These are phyloP conservation scores for Andrena praecox DNA, from an alignment of 2,888 invertebrate species.

Conservation along the genomic window DNA sequence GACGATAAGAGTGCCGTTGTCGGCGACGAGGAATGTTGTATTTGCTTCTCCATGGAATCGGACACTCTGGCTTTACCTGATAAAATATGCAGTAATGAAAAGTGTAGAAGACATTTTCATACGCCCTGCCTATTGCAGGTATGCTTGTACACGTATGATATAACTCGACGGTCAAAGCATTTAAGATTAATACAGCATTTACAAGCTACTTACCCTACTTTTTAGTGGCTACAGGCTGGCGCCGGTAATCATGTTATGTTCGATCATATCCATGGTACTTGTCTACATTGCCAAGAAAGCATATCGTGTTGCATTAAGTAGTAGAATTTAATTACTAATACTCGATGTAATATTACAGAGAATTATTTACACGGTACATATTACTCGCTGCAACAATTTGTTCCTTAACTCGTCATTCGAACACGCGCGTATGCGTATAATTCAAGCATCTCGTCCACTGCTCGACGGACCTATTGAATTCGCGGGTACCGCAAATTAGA, in stretches of 20 bases:
- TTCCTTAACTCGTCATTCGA: slow-evolving; percentile 54
- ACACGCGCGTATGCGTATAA: slow-evolving; percentile 73
- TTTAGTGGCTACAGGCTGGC: slow-evolving; percentile 79
- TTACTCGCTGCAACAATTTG: background rate
- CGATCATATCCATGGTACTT: slow-evolving; percentile 78
- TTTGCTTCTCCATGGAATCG: slow-evolving; percentile 79
- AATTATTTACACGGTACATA: background rate
- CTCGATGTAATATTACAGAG: background rate
- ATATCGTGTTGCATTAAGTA: slow-evolving; percentile 76
- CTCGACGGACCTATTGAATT: slow-evolving; percentile 75
- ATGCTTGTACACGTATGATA: slow-evolving; percentile 19
- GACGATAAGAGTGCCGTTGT: slow-evolving; percentile 68
- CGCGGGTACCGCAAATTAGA: slow-evolving; percentile 79
- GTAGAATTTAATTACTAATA: slow-evolving; percentile 16
- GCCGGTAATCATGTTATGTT: slow-evolving; percentile 78
- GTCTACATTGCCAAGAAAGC: slow-evolving; percentile 79
- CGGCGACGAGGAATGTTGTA: slow-evolving; percentile 80
- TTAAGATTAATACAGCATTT: background rate
- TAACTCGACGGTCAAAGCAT: slow-evolving; percentile 13
- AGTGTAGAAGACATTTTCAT: slow-evolving; percentile 80
- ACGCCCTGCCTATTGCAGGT: slow-evolving; percentile 79
- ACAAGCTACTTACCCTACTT: slow-evolving; percentile 19
- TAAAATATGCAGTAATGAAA: slow-evolving; percentile 80
- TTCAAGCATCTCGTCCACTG: slow-evolving; percentile 62
- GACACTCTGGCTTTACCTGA: slow-evolving; percentile 74